These are phyloP conservation scores for Myanophis thanlyinensis DNA, from an alignment of 2,113 vertebrate species.

Conservation along the genomic window DNA sequence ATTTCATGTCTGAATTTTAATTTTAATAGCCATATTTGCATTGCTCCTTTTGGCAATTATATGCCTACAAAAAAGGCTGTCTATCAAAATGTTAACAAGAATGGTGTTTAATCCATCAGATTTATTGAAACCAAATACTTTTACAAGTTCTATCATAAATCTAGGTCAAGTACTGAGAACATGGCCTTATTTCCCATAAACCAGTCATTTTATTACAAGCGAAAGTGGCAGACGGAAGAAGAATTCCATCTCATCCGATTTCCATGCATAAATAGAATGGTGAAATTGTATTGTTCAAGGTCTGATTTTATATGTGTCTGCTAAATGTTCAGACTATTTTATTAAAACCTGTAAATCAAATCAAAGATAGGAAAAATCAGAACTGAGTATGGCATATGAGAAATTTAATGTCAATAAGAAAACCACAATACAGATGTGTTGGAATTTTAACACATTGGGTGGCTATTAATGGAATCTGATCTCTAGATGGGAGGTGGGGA, in stretches of 20 bases:
- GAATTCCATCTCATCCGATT: slow-evolving; percentile 47
- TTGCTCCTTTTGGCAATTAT: slow-evolving; percentile 57
- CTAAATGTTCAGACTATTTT: neutral
- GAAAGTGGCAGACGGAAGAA: slow-evolving; percentile 36
- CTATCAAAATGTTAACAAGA: slow-evolving; percentile 54
- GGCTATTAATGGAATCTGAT: neutral
- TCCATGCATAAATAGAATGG: slow-evolving; percentile 34
- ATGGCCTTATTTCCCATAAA: slow-evolving; percentile 55
- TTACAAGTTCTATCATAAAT: slow-evolving; percentile 52
- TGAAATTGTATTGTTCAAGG: slow-evolving; percentile 20
- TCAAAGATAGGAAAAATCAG: neutral
- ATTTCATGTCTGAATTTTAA: slow-evolving; percentile 48
- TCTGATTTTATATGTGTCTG: slow-evolving; percentile 25
- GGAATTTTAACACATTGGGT: neutral
- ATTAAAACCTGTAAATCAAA: neutral
- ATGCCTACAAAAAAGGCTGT: slow-evolving; percentile 36
- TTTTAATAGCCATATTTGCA: slow-evolving; percentile 15
- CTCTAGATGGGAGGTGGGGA: neutral
- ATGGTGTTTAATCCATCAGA: slow-evolving; percentile 44
- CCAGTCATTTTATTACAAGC: slow-evolving; percentile 40
- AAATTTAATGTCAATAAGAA: neutral
- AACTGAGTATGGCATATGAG: neutral
- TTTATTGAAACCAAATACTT: slow-evolving; percentile 60
- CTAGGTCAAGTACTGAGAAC: slow-evolving; percentile 49
- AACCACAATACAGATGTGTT: neutral